Base-by-base conservation (phyloP, 2,797 vertebrate genomes). In the Paratrypauchen microcephalus region DNA sequence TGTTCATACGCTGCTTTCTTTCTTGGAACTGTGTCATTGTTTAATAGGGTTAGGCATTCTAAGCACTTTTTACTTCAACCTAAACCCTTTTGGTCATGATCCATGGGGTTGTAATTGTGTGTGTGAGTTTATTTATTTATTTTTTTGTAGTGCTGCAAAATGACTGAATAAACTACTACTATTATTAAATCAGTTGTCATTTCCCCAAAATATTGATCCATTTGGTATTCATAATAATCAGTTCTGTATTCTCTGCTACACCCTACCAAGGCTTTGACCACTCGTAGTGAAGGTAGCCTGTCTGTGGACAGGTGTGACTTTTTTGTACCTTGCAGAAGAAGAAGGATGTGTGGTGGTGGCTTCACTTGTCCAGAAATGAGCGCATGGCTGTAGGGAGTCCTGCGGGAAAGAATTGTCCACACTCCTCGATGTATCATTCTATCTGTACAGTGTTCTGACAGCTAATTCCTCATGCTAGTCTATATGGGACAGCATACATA, bases 391-490 rank as follows among this genome's bases (percentile, higher is more conserved):
- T 48, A 74, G 64, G 65, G 16, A 13, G 45, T 83, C 83, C 69
- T 75, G 26, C 56, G 62, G 79, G 74, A 74, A 72, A 52, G 47
- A 39, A 65, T 26, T 16, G 47, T 62, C 68, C 73, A 71, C 73
- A 65, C 48, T 36, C 67, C 52, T 32, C 36, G 57, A 72, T 75
- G 72, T 68, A 76, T 86, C 81, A 68, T 74, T 74, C 65, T 75
- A 60, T 78, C 79, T 73, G 58, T 69, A 75, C 64, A 68, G 75
- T 71, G 62, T 60, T 66, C 57, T 83, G 83, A 85, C 83, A 87
- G 79, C 71, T 75, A 64, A 84, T 88, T 82, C 69, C 73, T 87
- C 80, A 86, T 81, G 76, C 67, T 73, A 72, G 32, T 86, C 76
- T 79, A 65, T 68, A 64, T 65, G 71, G 73, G 69, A 67, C 65